Percentiles rank a stretch among this genome's conserved stretches.
Conservation (phyloP, 2,797 vertebrate species). For the Phalloptychus januarius region DNA sequence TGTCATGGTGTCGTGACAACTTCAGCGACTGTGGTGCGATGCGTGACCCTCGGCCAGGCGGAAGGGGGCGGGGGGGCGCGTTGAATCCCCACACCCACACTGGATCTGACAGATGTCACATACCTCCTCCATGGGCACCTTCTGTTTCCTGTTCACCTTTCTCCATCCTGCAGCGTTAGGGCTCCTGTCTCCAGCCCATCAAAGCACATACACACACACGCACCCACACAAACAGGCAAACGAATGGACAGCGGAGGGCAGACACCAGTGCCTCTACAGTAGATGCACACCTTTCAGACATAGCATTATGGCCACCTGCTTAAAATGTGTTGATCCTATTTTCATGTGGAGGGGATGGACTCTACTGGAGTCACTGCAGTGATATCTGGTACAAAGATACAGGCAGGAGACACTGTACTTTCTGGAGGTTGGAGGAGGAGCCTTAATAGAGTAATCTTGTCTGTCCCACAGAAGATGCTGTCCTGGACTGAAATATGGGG, state of each 20-base stretch:
- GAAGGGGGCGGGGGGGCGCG: conserved; percentile 65
- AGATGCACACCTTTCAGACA: background rate
- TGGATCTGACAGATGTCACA: conserved; percentile 83
- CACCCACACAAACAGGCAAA: background rate
- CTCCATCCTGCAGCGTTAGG: conserved; percentile 82
- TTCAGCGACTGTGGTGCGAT: conserved; percentile 74
- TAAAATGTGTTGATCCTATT: background rate
- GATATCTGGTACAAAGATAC: background rate
- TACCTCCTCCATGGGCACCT: conserved; percentile 83
- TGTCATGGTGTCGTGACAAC: conserved; percentile 80
- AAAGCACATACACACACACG: conserved; percentile 47
- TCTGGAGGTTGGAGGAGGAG: background rate
- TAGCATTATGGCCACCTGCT: conserved; percentile 1
- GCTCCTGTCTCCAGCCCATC: conserved; percentile 76
- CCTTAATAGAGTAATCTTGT: background rate
- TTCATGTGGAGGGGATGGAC: background rate
- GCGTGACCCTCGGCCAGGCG: conserved; percentile 77
- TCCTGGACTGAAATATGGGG: background rate
- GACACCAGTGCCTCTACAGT: background rate
- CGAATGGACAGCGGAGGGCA: conserved; percentile 4
- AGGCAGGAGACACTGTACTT: background rate
- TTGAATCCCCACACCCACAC: conserved; percentile 69
- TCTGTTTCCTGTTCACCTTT: conserved; percentile 84
- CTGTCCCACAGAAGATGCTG: background rate
- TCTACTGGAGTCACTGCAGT: background rate